Evolutionary conservation across 1,140 invertebrate genomes (phyloP), one percentile per base, ranked within the genome.

Genomic region (Hyles vespertilio): DNA sequence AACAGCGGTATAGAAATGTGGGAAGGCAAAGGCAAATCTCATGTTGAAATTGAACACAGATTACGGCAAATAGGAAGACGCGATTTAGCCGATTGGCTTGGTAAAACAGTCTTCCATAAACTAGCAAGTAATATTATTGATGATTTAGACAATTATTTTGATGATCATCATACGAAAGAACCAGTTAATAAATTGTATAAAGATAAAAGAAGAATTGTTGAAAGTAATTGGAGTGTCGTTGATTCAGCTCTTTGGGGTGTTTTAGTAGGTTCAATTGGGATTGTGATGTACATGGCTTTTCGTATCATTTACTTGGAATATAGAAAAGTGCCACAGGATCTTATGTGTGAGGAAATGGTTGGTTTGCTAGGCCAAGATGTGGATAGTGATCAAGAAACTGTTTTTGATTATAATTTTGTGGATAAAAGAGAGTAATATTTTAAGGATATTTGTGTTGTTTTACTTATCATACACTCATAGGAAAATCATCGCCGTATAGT

Each of bases 21-120:
- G 60, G 89, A 91, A 70, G 92, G 92, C 2, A 82, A 77, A 65
- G 90, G 90, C 1, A 87, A 90, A 64, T 91, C 89, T 10, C 92
- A 93, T 62, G 89, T 90, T 64, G 56, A 79, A 32, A 56, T 93
- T 5, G 75, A 77, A 40, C 89, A 86, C 44, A 86, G 91, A 62
- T 69, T 93, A 7, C 81, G 90, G 34, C 92, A 93, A 82, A 77
- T 93, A 50, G 89, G 87, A 61, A 90, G 87, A 67, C 63, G 65
- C 4, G 87, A 92, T 61, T 65, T 93, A 58, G 92, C 92, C 1
- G 86, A 92, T 71, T 93, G 92, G 92, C 65, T 93, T 1, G 90
- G 91, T 6, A 89, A 77, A 58, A 90, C 88, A 3, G 89, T 91
- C 3, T 93, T 93, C 77, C 76, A 89, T 56, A 80, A 92, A 64